Percentiles rank a stretch among this genome's conserved stretches.
Conservation (phyloP, 2,888 invertebrate genomes). For the Proisotoma minuta region DNA sequence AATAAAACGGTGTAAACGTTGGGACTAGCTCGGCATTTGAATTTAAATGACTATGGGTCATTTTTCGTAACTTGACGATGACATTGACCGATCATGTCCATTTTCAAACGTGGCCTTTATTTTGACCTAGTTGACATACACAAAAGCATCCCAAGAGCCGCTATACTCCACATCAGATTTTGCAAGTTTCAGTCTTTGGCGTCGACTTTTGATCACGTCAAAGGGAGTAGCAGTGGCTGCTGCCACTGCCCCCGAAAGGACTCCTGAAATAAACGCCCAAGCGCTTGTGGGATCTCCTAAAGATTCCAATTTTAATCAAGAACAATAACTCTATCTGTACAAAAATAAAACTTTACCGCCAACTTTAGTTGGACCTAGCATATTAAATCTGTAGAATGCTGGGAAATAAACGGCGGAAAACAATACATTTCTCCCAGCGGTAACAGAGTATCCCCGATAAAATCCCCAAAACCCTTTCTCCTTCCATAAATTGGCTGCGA, state of each 20-base stretch:
- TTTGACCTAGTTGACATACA: not conserved
- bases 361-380: not conserved
- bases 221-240: slow-evolving; percentile 4
- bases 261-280: slow-evolving; percentile 1
- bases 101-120: too few species aligned
- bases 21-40: too few species aligned
- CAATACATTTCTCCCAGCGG: not conserved
- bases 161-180: not conserved
- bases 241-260: not conserved
- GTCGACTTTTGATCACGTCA: slow-evolving; percentile 2
- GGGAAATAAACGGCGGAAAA: slow-evolving; percentile 11
- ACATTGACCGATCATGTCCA: too few species aligned
- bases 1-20: too few species aligned
- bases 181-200: not conserved
- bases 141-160: slow-evolving; percentile 3
- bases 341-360: not conserved
- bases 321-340: not conserved
- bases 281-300: too few species aligned
- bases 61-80: too few species aligned
- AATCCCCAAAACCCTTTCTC: slow-evolving; percentile 1
- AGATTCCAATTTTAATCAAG: too few species aligned
- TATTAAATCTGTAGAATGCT: not conserved
- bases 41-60: too few species aligned
- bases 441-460: not conserved
- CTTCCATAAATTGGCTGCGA: not conserved